These are phyloP conservation scores for Cynodonichthys magdalenae DNA, from an alignment of 2,797 vertebrate species.

Conservation along the genomic window DNA sequence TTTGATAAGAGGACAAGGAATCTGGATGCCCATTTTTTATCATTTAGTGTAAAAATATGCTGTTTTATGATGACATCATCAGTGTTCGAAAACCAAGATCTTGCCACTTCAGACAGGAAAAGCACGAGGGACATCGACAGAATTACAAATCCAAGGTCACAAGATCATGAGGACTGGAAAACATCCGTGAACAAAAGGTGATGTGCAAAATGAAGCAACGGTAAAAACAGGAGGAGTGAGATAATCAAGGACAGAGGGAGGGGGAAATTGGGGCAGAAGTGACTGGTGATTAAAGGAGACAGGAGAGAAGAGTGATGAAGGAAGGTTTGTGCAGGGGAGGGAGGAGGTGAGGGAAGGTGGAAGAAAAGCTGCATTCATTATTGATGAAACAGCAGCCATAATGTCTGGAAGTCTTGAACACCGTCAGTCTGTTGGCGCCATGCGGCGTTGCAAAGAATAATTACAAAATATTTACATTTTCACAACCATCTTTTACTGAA, in stretches of 20 bases:
- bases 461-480: background rate
- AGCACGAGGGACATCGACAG: background rate
- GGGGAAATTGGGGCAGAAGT: slow-evolving; percentile 23
- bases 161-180: background rate
- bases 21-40: no score
- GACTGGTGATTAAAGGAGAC: slow-evolving; percentile 42
- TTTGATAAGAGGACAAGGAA: no score
- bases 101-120: background rate
- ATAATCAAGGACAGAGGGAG: slow-evolving; percentile 21
- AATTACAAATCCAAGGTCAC: background rate
- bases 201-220: background rate
- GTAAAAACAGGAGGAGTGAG: slow-evolving; percentile 22
- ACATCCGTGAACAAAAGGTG: slow-evolving; percentile 9
- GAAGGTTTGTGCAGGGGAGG: slow-evolving; percentile 34
- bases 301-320: slow-evolving; percentile 36
- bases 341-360: slow-evolving; percentile 33
- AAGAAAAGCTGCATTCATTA: slow-evolving; percentile 71
- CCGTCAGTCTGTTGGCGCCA: slow-evolving; percentile 33
- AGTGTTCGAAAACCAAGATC: slow-evolving; percentile 9
- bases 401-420: slow-evolving; percentile 48
- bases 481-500: background rate
- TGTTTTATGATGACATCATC: background rate
- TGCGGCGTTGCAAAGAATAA: slow-evolving; percentile 14
- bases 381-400: slow-evolving; percentile 71
- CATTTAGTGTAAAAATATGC: background rate